Conservation (phyloP, 2,888 invertebrate genomes). For the Lutraria lutraria region DNA sequence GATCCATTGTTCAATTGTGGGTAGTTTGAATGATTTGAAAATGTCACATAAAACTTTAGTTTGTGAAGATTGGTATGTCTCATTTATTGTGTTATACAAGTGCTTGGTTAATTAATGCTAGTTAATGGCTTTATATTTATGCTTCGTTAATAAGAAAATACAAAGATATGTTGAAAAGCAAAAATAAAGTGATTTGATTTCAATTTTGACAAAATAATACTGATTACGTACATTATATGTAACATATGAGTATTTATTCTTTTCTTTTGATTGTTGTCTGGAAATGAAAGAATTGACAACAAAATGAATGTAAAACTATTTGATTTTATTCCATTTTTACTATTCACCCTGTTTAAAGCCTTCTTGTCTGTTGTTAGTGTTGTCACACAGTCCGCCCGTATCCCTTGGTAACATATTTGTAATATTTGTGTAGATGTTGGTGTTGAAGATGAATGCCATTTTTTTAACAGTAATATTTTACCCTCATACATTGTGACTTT, state of each 20-base stretch:
- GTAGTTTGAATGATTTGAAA: not conserved
- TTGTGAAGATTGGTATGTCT: not conserved
- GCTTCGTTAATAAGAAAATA: too few species aligned
- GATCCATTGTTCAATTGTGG: too few species aligned
- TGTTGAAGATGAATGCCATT: slow-evolving; percentile 11
- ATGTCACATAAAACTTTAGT: not conserved
- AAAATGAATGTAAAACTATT: too few species aligned
- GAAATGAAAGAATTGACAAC: too few species aligned
- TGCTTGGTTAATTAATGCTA: not conserved
- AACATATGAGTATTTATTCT: too few species aligned
- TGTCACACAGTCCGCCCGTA: slow-evolving; percentile 5
- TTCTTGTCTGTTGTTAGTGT: not conserved
- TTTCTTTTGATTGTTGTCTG: too few species aligned
- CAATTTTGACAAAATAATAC: not conserved
- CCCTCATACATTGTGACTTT: slow-evolving; percentile 8
- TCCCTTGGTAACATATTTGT: slow-evolving; percentile 16
- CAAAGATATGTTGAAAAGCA: not conserved
- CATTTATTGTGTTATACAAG: not conserved
- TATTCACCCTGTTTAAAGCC: not conserved
- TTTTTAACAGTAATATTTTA: slow-evolving; percentile 9
- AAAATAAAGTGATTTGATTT: not conserved
- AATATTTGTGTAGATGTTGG: not conserved
- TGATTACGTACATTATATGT: not conserved
- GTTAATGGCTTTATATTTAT: not conserved
- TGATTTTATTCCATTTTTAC: too few species aligned